Percentiles rank a stretch among this genome's conserved stretches.
These are phyloP conservation scores for Philaenus spumarius DNA, from an alignment of 1,140 invertebrate genomes.

Conservation along the genomic window DNA sequence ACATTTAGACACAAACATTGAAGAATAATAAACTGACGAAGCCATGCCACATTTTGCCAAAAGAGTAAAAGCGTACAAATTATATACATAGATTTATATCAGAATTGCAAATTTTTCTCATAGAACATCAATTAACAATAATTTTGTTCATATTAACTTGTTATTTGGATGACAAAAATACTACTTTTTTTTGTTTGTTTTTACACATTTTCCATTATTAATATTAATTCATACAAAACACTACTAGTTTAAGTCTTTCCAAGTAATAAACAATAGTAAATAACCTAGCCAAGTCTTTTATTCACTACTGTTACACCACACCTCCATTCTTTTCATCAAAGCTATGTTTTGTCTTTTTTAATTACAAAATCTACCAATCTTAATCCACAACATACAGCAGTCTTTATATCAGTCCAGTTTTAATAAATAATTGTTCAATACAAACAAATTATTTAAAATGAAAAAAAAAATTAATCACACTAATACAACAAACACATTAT, in stretches of 20 bases:
- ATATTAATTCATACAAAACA: background rate
- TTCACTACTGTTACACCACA: too few relatives aligned
- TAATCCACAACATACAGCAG: too few relatives aligned
- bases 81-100: background rate
- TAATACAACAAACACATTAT: background rate
- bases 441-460: background rate
- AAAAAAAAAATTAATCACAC: background rate
- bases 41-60: conserved; percentile 12
- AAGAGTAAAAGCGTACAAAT: background rate
- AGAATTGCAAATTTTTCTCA: background rate
- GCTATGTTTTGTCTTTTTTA: too few relatives aligned
- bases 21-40: background rate
- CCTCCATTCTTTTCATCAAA: too few relatives aligned
- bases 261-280: too few relatives aligned
- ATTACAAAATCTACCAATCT: too few relatives aligned
- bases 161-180: background rate
- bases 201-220: background rate
- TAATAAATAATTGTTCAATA: background rate
- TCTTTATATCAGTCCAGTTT: too few relatives aligned
- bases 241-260: too few relatives aligned
- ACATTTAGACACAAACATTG: background rate
- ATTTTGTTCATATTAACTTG: conserved; percentile 1
- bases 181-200: background rate
- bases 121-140: background rate
- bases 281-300: too few relatives aligned